Base-by-base conservation (phyloP, 1,140 invertebrate species). In the Pentalonia nigronervosa region DNA sequence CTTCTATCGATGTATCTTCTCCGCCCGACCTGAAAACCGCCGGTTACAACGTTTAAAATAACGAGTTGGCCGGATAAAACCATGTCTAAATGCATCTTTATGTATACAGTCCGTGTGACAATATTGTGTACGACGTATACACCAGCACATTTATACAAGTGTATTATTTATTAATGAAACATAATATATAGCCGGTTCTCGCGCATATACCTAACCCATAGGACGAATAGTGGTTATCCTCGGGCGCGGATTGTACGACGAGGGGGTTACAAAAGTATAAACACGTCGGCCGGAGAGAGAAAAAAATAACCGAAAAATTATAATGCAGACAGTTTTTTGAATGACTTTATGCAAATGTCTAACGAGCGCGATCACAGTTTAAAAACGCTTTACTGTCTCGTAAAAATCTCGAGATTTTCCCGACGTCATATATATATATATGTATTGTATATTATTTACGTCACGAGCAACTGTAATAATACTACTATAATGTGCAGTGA, bases 101-200 rank as follows among this genome's bases (percentile, higher is more conserved):
- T n/a, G 2, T 67, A n/a, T 11, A 48, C 41, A n/a, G 30, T 30
- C 11, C 87, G 7, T 21, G n/a, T 88, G 25, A 47, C 84, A 47
- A 86, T 86, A n/a, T 47, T 48, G 25, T 86, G 60, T 76, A 76
- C 60, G n/a, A n/a, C 30, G n/a, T n/a, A n/a, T 25, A n/a, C 30
- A n/a, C 2, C 56, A 60, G 30, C 14, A 60, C 47, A 36, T 9
- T 81, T n/a, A n/a, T n/a, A n/a, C n/a, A 86, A 45, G 83, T 36
- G 17, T n/a, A n/a, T 86, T 89, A 89, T 56, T 89, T 89, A 89
- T 89, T 53, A 89, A 89, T 89, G 50, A 89, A 89, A 56, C 34
- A 53, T 23, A 47, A 9, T 47, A 50, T 14, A 11, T 14, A 25
- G 88, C 23, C 50, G 88, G 34, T 88, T 88, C 47, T 88, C 45